Evolutionary conservation across 2,797 vertebrate species (phyloP).

Genomic region (Etheostoma nigrum): DNA sequence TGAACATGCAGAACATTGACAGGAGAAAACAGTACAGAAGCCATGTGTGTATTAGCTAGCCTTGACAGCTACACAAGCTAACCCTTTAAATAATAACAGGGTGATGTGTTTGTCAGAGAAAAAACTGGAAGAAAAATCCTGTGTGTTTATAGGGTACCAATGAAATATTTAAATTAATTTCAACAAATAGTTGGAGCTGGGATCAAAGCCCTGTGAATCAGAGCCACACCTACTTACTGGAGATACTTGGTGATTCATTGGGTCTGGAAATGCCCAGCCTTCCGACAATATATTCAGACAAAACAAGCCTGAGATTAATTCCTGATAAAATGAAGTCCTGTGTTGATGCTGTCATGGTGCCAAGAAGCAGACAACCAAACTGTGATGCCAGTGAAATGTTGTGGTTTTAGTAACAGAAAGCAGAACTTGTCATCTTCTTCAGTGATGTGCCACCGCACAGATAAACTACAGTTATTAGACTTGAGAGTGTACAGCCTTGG

Average conservation of each 20-base stretch:
- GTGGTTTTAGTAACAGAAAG: not conserved
- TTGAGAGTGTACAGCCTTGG: not conserved
- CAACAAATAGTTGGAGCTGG: conserved; percentile 42
- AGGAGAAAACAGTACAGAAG: not conserved
- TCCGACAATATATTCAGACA: conserved; percentile 64
- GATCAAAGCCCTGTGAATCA: conserved; percentile 57
- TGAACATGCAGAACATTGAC: not conserved
- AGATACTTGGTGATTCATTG: conserved; percentile 73
- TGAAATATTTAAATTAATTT: conserved; percentile 40
- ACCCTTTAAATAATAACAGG: not conserved
- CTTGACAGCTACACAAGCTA: conserved; percentile 13
- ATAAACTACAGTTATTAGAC: not conserved
- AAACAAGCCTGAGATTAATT: conserved; percentile 47
- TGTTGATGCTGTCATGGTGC: conserved; percentile 18
- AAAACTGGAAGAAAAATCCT: conserved; percentile 22
- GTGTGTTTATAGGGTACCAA: conserved; percentile 9
- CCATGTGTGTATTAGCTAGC: not conserved
- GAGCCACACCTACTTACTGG: conserved; percentile 69
- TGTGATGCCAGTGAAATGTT: conserved; percentile 12
- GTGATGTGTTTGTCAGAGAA: conserved; percentile 11
- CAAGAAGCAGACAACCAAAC: conserved; percentile 28
- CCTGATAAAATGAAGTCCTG: conserved; percentile 30
- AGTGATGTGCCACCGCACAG: not conserved
- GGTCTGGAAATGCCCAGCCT: conserved; percentile 75
- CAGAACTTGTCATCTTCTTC: not conserved